Conservation (phyloP, 2,113 vertebrate species). For the rabbit (Oryctolagus cuniculus) region DNA sequence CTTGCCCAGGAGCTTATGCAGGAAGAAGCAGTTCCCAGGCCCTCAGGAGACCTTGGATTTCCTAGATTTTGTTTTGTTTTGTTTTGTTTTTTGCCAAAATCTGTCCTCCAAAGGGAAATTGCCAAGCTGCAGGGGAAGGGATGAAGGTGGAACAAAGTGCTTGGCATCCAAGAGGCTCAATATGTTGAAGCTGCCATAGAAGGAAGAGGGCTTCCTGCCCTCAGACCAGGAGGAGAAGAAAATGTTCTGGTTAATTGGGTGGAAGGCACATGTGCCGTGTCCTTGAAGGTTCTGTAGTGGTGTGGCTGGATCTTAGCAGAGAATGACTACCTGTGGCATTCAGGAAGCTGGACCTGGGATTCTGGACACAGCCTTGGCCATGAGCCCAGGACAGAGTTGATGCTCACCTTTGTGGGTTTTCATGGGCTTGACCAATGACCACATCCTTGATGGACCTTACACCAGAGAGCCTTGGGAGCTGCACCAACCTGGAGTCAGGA, state of each 20-base stretch:
- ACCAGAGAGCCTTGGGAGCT: background rate
- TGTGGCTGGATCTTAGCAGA: background rate
- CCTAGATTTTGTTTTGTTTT: background rate
- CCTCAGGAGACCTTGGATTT: background rate
- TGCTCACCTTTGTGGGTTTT: background rate
- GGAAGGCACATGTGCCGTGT: background rate
- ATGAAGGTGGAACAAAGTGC: background rate
- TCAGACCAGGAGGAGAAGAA: background rate
- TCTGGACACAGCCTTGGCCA: background rate
- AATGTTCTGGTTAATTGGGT: background rate
- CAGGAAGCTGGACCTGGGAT: background rate
- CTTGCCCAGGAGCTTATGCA: background rate
- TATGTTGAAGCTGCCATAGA: background rate
- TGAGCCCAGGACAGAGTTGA: background rate
- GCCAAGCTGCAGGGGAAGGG: background rate
- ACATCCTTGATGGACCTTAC: background rate
- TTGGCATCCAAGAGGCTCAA: background rate
- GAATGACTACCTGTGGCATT: background rate
- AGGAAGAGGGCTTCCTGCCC: background rate
- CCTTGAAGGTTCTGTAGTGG: background rate
- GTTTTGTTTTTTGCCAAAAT: constrained; percentile 23
- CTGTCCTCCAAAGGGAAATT: background rate
- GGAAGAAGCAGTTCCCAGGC: background rate
- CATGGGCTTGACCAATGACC: background rate
- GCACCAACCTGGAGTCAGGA: background rate